Conservation (phyloP, 2,113 vertebrate species). For the Lutjanus erythropterus region DNA sequence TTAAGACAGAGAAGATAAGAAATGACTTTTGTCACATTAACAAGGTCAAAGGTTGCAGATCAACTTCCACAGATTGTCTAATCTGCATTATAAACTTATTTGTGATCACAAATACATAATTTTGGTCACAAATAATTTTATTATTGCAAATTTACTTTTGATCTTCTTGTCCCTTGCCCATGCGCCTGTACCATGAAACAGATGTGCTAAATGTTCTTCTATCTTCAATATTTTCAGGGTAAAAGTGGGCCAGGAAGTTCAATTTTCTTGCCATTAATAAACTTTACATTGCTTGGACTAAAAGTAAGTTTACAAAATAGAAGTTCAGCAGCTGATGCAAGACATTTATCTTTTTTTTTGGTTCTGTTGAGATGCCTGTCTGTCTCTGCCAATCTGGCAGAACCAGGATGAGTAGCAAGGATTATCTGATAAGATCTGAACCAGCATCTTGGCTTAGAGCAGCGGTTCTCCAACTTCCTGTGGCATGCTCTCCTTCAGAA, state of each 20-base stretch:
- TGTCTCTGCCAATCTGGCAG: background rate
- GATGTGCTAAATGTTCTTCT: too few relatives aligned
- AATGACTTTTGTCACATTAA: background rate
- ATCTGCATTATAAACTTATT: too few relatives aligned
- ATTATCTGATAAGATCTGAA: conserved; percentile 23
- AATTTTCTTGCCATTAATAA: background rate
- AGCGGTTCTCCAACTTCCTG: too few relatives aligned
- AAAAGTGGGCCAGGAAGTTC: too few relatives aligned
- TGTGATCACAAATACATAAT: too few relatives aligned
- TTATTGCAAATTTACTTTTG: too few relatives aligned
- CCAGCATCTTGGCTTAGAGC: conserved; percentile 2
- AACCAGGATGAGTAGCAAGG: background rate
- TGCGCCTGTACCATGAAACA: too few relatives aligned
- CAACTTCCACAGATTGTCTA: too few relatives aligned
- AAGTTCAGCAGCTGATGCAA: background rate
- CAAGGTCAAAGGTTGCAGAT: background rate
- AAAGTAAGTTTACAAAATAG: conserved; percentile 8
- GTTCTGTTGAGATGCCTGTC: background rate
- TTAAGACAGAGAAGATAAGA: conserved; percentile 33
- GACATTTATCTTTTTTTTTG: background rate
- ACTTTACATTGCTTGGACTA: background rate
- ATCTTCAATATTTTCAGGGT: too few relatives aligned
- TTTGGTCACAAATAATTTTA: too few relatives aligned
- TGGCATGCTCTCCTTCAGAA: too few relatives aligned
- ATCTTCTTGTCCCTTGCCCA: too few relatives aligned